phyloP scores from a whole-genome alignment of 2,888 invertebrate genomes.

The Itoplectis maculator region DNA sequence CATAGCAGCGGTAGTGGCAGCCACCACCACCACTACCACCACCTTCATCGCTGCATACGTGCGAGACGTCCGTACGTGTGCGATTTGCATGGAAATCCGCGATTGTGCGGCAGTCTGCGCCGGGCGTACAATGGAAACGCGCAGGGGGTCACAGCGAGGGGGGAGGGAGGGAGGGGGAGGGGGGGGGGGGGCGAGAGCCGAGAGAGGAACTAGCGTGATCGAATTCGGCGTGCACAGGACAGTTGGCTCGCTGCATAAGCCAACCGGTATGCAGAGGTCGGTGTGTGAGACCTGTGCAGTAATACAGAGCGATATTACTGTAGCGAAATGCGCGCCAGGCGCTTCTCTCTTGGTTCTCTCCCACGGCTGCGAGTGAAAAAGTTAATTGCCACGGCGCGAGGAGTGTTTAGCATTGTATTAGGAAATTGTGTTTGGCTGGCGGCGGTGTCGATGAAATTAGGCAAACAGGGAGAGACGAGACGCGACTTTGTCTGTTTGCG shows the following conservation, averaged over 20 bases:
- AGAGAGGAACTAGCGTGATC: slow-evolving; percentile 22
- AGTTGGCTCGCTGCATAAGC: slow-evolving; percentile 3
- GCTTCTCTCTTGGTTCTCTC: too few relatives aligned
- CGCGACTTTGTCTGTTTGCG: too few relatives aligned
- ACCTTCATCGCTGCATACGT: slow-evolving; percentile 9
- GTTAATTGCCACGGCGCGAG: not conserved
- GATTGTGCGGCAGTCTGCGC: slow-evolving; percentile 56
- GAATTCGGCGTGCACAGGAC: slow-evolving; percentile 28
- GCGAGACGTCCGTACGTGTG: slow-evolving; percentile 32
- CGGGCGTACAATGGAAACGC: slow-evolving; percentile 50
- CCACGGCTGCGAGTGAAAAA: not conserved
- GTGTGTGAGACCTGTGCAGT: too few relatives aligned
- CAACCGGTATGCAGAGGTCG: not conserved
- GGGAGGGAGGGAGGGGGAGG: not conserved
- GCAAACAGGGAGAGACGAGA: too few relatives aligned
- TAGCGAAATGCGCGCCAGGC: not conserved
- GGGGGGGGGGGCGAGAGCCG: too few relatives aligned
- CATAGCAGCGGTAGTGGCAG: not conserved
- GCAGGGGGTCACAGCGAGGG: too few relatives aligned
- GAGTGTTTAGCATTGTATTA: too few relatives aligned
- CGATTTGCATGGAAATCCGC: slow-evolving; percentile 59
- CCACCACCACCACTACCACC: too few relatives aligned
- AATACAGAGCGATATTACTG: not conserved
- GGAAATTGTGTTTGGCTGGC: too few relatives aligned
- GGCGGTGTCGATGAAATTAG: too few relatives aligned